phyloP scores from a whole-genome alignment of 2,797 vertebrate species.

The Thalassophryne amazonica region DNA sequence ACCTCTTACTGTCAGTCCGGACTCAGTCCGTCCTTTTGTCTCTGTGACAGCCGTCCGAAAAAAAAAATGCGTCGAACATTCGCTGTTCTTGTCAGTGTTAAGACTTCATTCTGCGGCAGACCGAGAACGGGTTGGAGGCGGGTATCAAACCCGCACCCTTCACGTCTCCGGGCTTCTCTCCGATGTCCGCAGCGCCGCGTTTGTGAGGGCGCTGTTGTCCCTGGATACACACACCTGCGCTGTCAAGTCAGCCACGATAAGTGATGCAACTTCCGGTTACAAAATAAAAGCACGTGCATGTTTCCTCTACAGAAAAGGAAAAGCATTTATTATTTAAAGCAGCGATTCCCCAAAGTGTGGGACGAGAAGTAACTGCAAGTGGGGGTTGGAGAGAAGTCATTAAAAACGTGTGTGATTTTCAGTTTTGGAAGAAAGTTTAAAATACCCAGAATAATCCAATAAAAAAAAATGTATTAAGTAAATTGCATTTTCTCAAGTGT shows the following conservation, averaged over 20 bases:
- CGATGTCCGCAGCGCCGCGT: neutral
- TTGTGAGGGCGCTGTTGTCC: conserved; percentile 31
- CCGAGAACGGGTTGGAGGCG: neutral
- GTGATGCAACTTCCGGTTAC: neutral
- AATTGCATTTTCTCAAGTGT: too few species aligned
- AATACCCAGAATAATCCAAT: too few species aligned
- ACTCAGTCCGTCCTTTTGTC: neutral
- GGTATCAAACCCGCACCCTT: conserved; percentile 11
- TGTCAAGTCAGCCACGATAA: conserved; percentile 7
- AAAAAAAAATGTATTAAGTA: too few species aligned
- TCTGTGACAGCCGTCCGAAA: neutral
- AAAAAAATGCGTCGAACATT: conserved; percentile 13
- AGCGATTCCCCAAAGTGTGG: too few species aligned
- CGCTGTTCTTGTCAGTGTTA: neutral
- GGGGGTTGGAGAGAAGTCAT: too few species aligned
- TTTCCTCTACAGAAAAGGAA: too few species aligned
- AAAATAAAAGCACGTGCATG: conserved; percentile 4
- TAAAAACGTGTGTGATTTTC: too few species aligned
- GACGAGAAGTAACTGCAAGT: too few species aligned
- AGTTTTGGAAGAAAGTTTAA: too few species aligned
- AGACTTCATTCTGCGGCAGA: neutral
- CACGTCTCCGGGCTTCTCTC: neutral
- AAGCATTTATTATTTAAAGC: too few species aligned
- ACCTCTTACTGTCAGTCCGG: neutral
- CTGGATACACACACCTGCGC: conserved; percentile 29